Conservation (phyloP, 2,888 invertebrate species). For the Athalia cordata region DNA sequence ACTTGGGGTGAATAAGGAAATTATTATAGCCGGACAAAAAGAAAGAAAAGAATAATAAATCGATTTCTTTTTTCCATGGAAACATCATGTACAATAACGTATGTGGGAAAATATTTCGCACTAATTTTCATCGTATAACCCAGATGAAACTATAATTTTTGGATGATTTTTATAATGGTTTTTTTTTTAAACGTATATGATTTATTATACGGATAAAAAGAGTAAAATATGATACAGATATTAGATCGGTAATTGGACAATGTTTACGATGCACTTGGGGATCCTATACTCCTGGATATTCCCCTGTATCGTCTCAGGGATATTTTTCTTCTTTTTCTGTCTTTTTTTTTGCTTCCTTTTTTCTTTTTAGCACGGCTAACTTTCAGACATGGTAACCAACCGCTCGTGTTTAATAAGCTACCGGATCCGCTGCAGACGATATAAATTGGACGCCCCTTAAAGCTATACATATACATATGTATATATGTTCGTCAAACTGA, state of each 20-base stretch:
- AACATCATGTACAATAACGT: too few relatives aligned
- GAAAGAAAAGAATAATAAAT: too few relatives aligned
- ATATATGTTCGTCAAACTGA: background rate
- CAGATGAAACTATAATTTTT: too few relatives aligned
- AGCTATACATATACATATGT: background rate
- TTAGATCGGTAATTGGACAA: slow-evolving; percentile 32
- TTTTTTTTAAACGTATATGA: background rate
- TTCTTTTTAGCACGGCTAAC: too few relatives aligned
- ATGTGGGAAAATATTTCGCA: too few relatives aligned
- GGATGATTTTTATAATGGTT: background rate
- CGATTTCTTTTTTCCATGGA: too few relatives aligned
- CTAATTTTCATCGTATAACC: too few relatives aligned
- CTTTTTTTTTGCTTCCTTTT: background rate
- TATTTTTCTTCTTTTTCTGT: background rate
- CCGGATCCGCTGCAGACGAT: slow-evolving; percentile 8
- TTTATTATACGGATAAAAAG: background rate
- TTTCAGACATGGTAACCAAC: background rate
- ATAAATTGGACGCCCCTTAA: background rate
- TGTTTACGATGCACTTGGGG: slow-evolving; percentile 22
- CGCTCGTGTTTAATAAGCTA: slow-evolving; percentile 14
- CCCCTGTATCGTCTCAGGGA: background rate
- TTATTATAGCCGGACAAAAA: too few relatives aligned
- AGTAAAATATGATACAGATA: slow-evolving; percentile 1
- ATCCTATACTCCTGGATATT: slow-evolving; percentile 18
- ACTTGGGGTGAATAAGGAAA: too few relatives aligned